These are phyloP conservation scores for Sebastes alutus DNA, from an alignment of 2,797 vertebrate genomes.

Conservation along the genomic window DNA sequence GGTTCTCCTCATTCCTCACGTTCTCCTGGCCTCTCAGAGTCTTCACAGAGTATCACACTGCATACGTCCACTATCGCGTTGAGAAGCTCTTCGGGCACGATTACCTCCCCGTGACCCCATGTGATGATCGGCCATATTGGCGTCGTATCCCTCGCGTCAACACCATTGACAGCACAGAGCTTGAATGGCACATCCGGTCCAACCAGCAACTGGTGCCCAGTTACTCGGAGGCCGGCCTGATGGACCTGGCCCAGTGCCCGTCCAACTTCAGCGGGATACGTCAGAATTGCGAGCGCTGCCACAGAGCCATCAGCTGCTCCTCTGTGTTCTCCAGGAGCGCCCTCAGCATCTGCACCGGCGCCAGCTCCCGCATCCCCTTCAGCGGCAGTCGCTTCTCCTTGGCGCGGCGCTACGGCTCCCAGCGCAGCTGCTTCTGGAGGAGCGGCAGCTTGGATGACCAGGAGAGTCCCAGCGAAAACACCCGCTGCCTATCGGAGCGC, in stretches of 20 bases:
- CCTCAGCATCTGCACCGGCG: slow-evolving; percentile 90
- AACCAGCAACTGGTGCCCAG: slow-evolving; percentile 99
- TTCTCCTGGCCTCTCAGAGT: slow-evolving; percentile 85
- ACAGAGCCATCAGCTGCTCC: slow-evolving; percentile 94
- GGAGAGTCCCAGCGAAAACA: slow-evolving; percentile 94
- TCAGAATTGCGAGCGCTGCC: slow-evolving; percentile 95
- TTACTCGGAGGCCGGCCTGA: slow-evolving; percentile 95
- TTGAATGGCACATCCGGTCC: slow-evolving; percentile 98
- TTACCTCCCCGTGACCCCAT: slow-evolving; percentile 88
- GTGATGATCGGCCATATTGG: slow-evolving; percentile 89
- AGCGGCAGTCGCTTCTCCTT: slow-evolving; percentile 93
- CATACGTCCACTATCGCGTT: slow-evolving; percentile 82
- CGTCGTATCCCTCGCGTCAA: slow-evolving; percentile 96
- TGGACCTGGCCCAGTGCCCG: slow-evolving; percentile 91
- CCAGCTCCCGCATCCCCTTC: slow-evolving; percentile 91
- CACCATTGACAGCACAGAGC: slow-evolving; percentile 96
- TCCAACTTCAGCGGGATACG: slow-evolving; percentile 83
- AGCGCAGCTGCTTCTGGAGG: slow-evolving; percentile 95
- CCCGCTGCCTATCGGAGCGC: slow-evolving; percentile 90
- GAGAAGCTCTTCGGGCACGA: slow-evolving; percentile 87
- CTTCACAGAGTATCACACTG: slow-evolving; percentile 81
- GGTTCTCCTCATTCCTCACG: slow-evolving; percentile 81
- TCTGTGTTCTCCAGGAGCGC: slow-evolving; percentile 97
- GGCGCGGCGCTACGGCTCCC: slow-evolving; percentile 90
- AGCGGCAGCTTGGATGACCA: slow-evolving; percentile 92